Evolutionary conservation across 2,888 invertebrate genomes (phyloP).

Genomic region (Lydus trimaculatus): DNA sequence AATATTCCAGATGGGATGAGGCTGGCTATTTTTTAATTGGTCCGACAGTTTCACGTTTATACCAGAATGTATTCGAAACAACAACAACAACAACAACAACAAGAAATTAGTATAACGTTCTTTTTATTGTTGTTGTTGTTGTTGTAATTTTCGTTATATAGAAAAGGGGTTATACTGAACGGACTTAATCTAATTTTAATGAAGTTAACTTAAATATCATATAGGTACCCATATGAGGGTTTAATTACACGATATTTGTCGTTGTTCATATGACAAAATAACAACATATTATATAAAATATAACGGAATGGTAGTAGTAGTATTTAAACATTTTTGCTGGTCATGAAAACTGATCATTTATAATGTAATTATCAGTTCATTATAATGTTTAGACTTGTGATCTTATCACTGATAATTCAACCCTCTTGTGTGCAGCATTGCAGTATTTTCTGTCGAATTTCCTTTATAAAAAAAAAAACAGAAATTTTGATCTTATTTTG

Average conservation of each 20-base stretch:
- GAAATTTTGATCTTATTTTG: neutral
- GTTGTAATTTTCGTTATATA: no score
- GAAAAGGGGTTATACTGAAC: no score
- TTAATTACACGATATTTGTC: neutral
- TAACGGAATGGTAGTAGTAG: neutral
- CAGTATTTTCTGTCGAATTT: neutral
- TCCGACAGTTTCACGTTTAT: constrained; percentile 26
- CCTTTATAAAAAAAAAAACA: no score
- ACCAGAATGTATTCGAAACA: neutral
- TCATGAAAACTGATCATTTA: constrained; percentile 56
- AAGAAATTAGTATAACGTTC: neutral
- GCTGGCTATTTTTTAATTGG: constrained; percentile 60
- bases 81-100: neutral
- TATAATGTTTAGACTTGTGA: constrained; percentile 30
- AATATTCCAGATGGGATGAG: constrained; percentile 49
- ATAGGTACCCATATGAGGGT: constrained; percentile 3
- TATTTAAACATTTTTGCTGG: constrained; percentile 25
- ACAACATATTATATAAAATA: neutral
- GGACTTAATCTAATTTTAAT: constrained; percentile 39
- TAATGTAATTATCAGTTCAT: constrained; percentile 55
- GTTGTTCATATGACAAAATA: neutral
- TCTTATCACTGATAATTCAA: neutral
- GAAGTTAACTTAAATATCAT: constrained; percentile 23
- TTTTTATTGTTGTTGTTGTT: neutral
- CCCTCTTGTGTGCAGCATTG: neutral